Base-by-base conservation (phyloP, 2,888 invertebrate species). In the Mayetiola destructor region DNA sequence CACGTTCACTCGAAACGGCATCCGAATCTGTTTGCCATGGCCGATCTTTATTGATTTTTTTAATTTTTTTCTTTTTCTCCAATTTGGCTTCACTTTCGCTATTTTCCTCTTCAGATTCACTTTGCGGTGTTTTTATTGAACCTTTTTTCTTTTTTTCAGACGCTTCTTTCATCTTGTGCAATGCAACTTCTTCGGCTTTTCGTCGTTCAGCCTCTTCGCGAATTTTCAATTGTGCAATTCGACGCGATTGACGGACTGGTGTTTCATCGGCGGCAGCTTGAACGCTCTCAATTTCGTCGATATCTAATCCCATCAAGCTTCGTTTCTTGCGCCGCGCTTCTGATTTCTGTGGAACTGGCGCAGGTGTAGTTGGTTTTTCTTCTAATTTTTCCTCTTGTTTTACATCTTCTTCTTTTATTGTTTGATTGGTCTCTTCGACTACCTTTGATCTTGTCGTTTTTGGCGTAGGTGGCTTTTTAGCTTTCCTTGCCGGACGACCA, bases 191-290 rank as follows among this genome's bases (percentile, higher is more conserved):
- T 64, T 89, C 88, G 56, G 81, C 69, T 60, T 84, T 80, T 12
- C 85, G 73, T 1, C 85, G 72, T 60, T 90, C 87, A 0, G 87
- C 87, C 67, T 90, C 88, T 66, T 91, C 90, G 62, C 82, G 84
- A 59, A 91, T 88, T 69, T 90, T 88, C 65, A 88, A 77, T 69
- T 89, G 89, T 0, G 91, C 92, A 63, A 93, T 88, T 59, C 93
- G 76, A 1, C 91, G 76, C 2, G 89, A 89, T 65, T 88, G 86
- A 8, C 92, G 73, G 4, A 89, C 84, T 0, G 72, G 72, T 1
- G 63, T 54, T 0, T 67, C 66, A 14, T 20, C 60, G 2, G 66
- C 63, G 18, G 69, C 69, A 1, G 61, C 64, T 3, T 71, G 69
- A 21, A 70, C 66, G n/a, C 68, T 69, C 12, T 20, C 32, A 35